Evolutionary conservation across 2,888 invertebrate genomes (phyloP), one percentile per base, ranked within the genome.

Genomic region (Hyles lineata): DNA sequence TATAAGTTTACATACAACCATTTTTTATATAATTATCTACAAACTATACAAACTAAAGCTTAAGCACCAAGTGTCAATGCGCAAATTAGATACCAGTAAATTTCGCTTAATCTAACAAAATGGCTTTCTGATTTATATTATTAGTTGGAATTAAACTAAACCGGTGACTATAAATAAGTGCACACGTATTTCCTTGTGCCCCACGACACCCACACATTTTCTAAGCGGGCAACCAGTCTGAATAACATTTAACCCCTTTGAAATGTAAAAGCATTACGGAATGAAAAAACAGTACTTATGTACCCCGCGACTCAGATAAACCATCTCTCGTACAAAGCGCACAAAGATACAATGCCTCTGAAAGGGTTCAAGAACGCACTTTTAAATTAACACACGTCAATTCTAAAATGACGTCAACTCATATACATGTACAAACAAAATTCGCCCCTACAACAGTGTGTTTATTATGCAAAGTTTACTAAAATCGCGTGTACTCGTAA

Each of bases 281-380:
- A 94, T 94, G 94, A 94, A 94, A 94, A 94, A 94, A 94, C 94
- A 94, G 92, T 93, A 94, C 94, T 94, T 92, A 94, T 94, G 93
- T 94, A 94, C 94, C 93, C 91, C 89, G 92, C 92, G 92, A 93
- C 89, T 90, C 89, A 90, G 94, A 94, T 94, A 94, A 94, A 94
- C 93, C 93, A 94, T 94, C 94, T 93, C 93, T 82, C 85, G 92
- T 93, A 94, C 94, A 94, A 94, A 94, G 94, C 91, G 91, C 90
- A 94, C 94, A 94, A 94, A 93, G 94, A 94, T 94, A 94, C 94
- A 94, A 94, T 94, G 91, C 94, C 93, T 93, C 93, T 93, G 94
- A 94, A 94, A 94, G 94, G 94, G 94, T 94, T 94, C 94, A 94
- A 94, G 93, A 94, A 93, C 94, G 93, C 92, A 94, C 93, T 94